Evolutionary conservation across 2,113 vertebrate genomes (phyloP), one percentile per base, ranked within the genome.

Genomic region (Micronycteris hirsuta): DNA sequence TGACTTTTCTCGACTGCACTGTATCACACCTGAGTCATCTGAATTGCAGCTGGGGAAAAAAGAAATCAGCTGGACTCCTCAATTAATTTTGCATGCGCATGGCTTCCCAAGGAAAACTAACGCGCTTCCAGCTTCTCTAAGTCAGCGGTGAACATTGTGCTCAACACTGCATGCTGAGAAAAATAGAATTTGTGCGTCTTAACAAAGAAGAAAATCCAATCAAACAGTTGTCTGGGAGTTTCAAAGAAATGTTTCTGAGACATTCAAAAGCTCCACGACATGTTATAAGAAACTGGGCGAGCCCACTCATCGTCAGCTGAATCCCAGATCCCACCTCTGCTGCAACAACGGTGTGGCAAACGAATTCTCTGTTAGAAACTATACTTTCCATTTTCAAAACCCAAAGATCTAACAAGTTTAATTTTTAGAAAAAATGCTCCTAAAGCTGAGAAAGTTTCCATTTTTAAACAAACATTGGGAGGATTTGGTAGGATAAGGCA

Each of bases 81-180:
- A 95, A 96, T 97, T 97, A 97, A 97, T 97, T 97, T 86, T 83
- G 41, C 16, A 67, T 63, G 88, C 86, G 92, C 81, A 26, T 95
- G 91, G 52, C 88, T 97, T 97, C 88, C 85, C 86, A 94, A 94
- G 88, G 67, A 86, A 95, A 96, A 96, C 28, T 4, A 89, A 97
- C 81, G 54, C 67, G 90, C 80, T 80, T 67, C 16, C 84, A 41
- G n/a, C 41, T 94, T 84, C 86, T 54, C 93, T 90, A 96, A 96
- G 94, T 96, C 93, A 92, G 86, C 78, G 86, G 4, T 38, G 31
- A 17, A 33, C 56, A 78, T 88, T 83, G 49, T 88, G 68, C 45
- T 91, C 78, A 81, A 47, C 33, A 41, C 61, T 45, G 67, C 41
- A 54, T 77, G 70, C 19, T 84, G 73, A 94, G 87, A 87, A 90